These are phyloP conservation scores for Myotis brandtii DNA, from an alignment of 2,113 vertebrate genomes.

Conservation along the genomic window DNA sequence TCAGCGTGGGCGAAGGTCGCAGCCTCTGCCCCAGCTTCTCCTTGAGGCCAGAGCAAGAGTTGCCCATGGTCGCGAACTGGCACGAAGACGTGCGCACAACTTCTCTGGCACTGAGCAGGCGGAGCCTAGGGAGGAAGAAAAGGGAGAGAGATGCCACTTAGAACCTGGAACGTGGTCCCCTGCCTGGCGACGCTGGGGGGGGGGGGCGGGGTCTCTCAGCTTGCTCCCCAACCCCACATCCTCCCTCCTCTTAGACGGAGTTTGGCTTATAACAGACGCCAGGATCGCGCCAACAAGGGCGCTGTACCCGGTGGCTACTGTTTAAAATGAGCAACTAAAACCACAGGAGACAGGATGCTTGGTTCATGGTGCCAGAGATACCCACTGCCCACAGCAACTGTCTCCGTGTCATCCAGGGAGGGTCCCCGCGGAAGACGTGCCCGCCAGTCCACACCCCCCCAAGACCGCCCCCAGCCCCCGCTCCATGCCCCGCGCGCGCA, in stretches of 20 bases:
- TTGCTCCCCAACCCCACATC: not conserved
- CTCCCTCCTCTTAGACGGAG: not conserved
- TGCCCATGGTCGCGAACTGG: not conserved
- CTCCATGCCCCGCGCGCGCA: too few relatives aligned
- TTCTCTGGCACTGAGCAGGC: not conserved
- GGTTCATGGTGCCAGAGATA: not conserved
- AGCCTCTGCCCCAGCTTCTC: not conserved
- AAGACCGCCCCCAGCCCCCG: too few relatives aligned
- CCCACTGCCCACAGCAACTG: not conserved
- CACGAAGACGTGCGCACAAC: not conserved
- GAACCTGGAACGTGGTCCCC: too few relatives aligned
- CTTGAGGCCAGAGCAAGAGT: constrained; percentile 26
- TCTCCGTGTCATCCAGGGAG: not conserved
- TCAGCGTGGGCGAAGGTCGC: not conserved
- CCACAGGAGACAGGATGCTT: not conserved
- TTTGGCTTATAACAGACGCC: too few relatives aligned
- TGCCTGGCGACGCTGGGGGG: not conserved
- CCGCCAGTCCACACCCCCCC: not conserved
- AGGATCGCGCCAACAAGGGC: not conserved
- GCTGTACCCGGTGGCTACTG: too few relatives aligned
- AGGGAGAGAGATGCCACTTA: not conserved
- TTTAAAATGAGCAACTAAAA: not conserved
- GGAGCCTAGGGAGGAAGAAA: not conserved
- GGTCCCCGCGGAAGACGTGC: not conserved
- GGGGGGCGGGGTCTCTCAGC: too few relatives aligned